phyloP scores from a whole-genome alignment of 2,797 vertebrate species.

The Propithecus deckenii region DNA sequence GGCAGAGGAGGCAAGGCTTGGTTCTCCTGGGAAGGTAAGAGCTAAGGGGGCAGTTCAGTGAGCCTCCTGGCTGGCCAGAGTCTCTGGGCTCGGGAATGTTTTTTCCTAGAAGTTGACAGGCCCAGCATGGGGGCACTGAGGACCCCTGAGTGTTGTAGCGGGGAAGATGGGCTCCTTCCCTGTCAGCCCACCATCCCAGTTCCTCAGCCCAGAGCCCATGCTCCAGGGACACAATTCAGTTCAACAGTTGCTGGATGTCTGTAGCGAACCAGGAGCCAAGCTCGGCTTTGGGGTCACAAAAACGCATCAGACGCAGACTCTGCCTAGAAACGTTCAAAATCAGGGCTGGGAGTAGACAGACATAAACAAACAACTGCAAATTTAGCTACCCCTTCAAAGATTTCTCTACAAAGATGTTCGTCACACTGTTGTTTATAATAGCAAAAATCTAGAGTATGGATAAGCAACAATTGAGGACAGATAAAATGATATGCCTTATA shows the following conservation, averaged over 20 bases:
- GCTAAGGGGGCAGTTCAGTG: neutral
- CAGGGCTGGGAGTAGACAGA: neutral
- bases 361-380: neutral
- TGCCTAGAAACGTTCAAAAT: neutral
- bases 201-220: neutral
- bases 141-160: neutral
- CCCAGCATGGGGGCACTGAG: neutral
- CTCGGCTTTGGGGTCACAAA: neutral
- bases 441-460: neutral
- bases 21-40: neutral
- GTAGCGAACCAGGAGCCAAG: neutral
- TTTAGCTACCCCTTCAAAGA: neutral
- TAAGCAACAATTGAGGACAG: neutral
- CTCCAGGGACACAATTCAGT: neutral
- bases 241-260: neutral
- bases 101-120: neutral
- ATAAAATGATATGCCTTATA: neutral
- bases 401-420: neutral
- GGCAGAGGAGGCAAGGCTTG: neutral
- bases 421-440: neutral
- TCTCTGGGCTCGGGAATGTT: neutral
- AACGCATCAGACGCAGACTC: neutral
- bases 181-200: neutral
- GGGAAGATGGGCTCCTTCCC: neutral
- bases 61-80: neutral